Base-by-base conservation (phyloP, 2,797 vertebrate genomes). In the Lacerta bilineata region DNA sequence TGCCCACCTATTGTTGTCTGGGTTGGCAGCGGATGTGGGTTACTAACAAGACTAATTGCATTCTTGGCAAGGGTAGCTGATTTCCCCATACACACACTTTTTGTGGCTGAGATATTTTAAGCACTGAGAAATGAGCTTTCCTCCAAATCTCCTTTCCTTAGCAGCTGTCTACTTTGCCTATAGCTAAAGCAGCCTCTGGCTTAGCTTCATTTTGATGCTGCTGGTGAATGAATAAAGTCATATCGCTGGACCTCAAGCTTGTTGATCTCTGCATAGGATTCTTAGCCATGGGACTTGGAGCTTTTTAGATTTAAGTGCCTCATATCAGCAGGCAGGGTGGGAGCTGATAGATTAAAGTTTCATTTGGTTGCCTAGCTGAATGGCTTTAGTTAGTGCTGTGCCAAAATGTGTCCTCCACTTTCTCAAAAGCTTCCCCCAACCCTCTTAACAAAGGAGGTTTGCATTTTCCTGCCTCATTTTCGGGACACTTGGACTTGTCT, bases 31-130 rank as follows among this genome's bases (percentile, higher is more conserved):
- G 39, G 33, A 41, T 4, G 39, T 64, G 75, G 85, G 41, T 81
- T 76, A 39, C 20, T 80, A 89, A 81, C 83, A 76, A 85, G 78
- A 68, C 79, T 76, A 89, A 89, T 82, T 89, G 78, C 41, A 41
- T 89, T 89, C 43, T 89, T 85, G 83, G 78, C 69, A 89, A 75
- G 8, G 41, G 4, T 81, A 55, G 69, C 9, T 25, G 9, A 50
- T 74, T 33, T 8, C 0, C 9, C 23, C 23, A 55, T 55, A 10
- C 29, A 6, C 39, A 8, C 25, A 20, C 29, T 74, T 39, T 64
- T 6, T 27, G 27, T 36, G 64, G 36, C 20, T 20, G 41, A 75
- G 69, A 39, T 85, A 85, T 85, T 68, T 88, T 76, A 81, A 80
- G n/a, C 55, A 39, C 61, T 74, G 9, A 29, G 41, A 68, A 85